Evolutionary conservation across 2,888 invertebrate genomes (phyloP), one percentile per base, ranked within the genome.

Genomic region (Tiphia femorata): DNA sequence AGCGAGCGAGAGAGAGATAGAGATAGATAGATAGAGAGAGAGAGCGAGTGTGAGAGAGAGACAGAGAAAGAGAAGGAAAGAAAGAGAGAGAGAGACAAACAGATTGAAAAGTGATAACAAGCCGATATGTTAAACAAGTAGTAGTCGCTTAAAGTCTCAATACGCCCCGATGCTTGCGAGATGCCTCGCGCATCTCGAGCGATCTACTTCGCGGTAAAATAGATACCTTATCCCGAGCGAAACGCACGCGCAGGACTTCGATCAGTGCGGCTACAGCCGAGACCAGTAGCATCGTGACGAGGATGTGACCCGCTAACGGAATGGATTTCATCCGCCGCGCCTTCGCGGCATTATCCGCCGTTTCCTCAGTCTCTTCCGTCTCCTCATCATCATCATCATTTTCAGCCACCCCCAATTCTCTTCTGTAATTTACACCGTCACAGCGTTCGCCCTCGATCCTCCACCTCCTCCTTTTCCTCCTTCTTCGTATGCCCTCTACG

Each of bases 201-300:
- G n/a, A n/a, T n/a, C n/a, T n/a, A n/a, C n/a, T n/a, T n/a, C n/a
- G n/a, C n/a, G n/a, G n/a, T n/a, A n/a, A n/a, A n/a, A 52, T 46
- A 55, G 58, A 52, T 78, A 78, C 78, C 78, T 78, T 75, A 29
- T 73, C 67, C 53, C 64, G 71, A 59, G 72, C 72, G 59, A 79
- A 74, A 50, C 77, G 74, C 55, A 77, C 75, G 51, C 75, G 70
- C 30, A 80, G 55, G 37, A 78, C 76, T 67, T 81, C 81, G 52
- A 80, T 72, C 42, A 81, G 61, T 35, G 81, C 80, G 5, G 73
- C 75, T 21, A 81, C 69, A 27, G 76, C 72, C 16, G 79, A 79
- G 25, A 77, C 72, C 42, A 79, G 62, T 38, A 81, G 73, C 75
- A 81, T 78, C 61, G 73, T 68, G 25, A 76, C 78, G 10, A 81